Evolutionary conservation across 1,140 invertebrate species (phyloP), one percentile per base, ranked within the genome.

Genomic region (Brachionus rotundiformis): DNA sequence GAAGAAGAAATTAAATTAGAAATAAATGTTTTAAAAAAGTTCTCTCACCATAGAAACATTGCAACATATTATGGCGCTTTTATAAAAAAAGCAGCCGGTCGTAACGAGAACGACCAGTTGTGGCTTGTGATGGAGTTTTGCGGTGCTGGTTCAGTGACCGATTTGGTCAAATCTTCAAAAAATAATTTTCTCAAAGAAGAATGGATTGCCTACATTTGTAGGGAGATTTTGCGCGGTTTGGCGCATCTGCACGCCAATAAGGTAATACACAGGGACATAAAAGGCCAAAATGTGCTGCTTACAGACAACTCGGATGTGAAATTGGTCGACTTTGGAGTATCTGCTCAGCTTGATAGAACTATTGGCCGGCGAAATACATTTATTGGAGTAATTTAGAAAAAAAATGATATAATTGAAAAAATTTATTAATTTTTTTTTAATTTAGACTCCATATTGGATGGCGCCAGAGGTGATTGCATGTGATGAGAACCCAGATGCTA

Each of bases 71-170:
- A 99, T 91, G 97, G 98, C 84, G 97, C 98, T 84, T 99, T 99
- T 89, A 98, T 99, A 76, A 98, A 98, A 89, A 99, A 99, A 89
- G 95, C 94, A 85, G 95, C 87, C 6, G 94, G 96, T 2, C 98
- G 98, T 90, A 96, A 99, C 90, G 81, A 82, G 5, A 68, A 82
- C 16, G 98, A 99, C 89, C 97, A 99, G 87, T 89, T 99, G 81
- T 98, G 96, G 96, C 90, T 99, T 85, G 98, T 99, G 33, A 99
- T 99, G 98, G 98, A 99, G 89, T 99, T 98, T 87, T 99, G 98
- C 91, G 97, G 97, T 84, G 96, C 96, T 87, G 98, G 95, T 79
- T 98, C 95, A 79, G 95, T 99, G 13, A 99, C 98, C 81, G 98
- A 99, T 90, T 91, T 99, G 85, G 96, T 99, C 47, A 99, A 99